Conservation (phyloP, 2,113 vertebrate genomes). For the Connochaetes taurinus region DNA sequence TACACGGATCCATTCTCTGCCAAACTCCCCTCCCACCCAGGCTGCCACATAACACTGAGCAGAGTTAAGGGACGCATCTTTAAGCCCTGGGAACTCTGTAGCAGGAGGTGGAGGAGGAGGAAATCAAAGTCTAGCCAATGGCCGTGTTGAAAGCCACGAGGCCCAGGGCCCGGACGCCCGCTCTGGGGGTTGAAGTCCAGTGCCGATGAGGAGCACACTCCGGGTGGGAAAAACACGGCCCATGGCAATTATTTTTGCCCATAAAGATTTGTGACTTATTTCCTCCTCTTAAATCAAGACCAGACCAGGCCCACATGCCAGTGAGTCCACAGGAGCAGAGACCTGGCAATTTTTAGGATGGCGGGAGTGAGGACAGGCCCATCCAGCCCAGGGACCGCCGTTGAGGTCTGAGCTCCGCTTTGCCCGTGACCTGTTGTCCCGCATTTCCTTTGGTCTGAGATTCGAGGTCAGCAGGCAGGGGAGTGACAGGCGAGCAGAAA, state of each 20-base stretch:
- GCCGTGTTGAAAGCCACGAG: background rate
- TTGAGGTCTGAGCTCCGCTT: background rate
- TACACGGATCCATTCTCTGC: fast-evolving
- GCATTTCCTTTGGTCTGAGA: background rate
- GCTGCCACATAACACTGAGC: background rate
- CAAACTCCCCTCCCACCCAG: background rate
- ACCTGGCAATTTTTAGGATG: background rate
- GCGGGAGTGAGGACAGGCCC: background rate
- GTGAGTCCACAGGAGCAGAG: background rate
- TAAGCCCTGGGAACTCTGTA: background rate
- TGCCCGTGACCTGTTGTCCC: background rate
- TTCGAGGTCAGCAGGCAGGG: background rate
- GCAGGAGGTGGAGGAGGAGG: background rate
- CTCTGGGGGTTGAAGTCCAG: background rate
- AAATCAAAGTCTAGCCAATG: background rate
- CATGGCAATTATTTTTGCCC: background rate
- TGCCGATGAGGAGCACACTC: background rate
- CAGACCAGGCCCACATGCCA: background rate
- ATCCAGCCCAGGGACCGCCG: background rate
- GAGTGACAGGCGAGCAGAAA: background rate
- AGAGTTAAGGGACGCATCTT: background rate
- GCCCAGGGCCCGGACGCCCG: background rate
- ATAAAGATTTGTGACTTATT: slow-evolving; percentile 19
- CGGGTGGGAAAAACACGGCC: background rate
- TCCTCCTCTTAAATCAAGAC: slow-evolving; percentile 38